Evolutionary conservation across 2,888 invertebrate species (phyloP).

Genomic region (Synanthedon vespiformis): DNA sequence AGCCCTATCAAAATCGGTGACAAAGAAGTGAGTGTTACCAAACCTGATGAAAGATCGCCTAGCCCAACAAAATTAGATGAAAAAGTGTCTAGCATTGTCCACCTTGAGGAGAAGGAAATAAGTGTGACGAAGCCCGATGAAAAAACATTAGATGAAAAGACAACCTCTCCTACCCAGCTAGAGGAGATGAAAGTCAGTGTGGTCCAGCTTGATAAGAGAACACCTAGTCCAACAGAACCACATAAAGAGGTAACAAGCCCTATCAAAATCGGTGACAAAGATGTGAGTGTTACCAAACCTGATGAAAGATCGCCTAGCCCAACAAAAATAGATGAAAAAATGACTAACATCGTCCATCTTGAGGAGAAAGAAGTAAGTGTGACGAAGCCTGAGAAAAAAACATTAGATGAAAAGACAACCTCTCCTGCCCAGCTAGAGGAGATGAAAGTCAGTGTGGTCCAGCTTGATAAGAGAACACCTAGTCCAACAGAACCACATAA

Average conservation of each 20-base stretch:
- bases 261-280: slow-evolving; percentile 2
- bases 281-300: not conserved
- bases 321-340: not conserved
- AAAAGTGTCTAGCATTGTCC: not conserved
- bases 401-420: not conserved
- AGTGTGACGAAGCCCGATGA: slow-evolving; percentile 3
- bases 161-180: not conserved
- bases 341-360: not conserved
- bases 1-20: slow-evolving; percentile 3
- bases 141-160: slow-evolving; percentile 2
- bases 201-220: too few relatives aligned
- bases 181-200: slow-evolving; percentile 1
- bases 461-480: slow-evolving; percentile 3
- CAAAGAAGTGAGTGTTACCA: slow-evolving; percentile 3
- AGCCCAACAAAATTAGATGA: slow-evolving; percentile 4
- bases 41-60: slow-evolving; percentile 1
- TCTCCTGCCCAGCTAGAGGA: not conserved
- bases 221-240: not conserved
- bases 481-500: slow-evolving; percentile 1
- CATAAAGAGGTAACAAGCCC: slow-evolving; percentile 4
- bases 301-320: slow-evolving; percentile 3
- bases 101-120: slow-evolving; percentile 1
- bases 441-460: slow-evolving; percentile 2
- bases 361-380: not conserved
- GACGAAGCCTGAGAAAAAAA: not conserved